phyloP scores from a whole-genome alignment of 2,113 vertebrate genomes.

The Butorides virescens region DNA sequence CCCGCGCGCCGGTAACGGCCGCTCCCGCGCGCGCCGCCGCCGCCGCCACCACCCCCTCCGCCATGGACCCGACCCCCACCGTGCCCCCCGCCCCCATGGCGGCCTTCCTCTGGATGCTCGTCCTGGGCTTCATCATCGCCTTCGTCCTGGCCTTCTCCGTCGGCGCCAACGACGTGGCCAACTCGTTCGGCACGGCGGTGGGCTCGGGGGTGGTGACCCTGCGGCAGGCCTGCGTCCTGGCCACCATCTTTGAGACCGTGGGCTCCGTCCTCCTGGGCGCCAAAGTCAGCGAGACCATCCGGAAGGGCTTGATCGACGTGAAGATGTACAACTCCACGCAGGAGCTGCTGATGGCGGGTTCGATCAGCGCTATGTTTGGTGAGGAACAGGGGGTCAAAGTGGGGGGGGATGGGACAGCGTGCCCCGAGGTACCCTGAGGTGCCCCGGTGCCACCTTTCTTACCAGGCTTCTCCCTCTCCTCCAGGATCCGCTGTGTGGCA shows the following conservation, averaged over 20 bases:
- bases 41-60: too few species aligned
- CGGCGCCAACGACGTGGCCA: slow-evolving; percentile 96
- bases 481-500: slow-evolving; percentile 97
- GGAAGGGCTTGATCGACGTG: slow-evolving; percentile 90
- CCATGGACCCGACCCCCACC: neutral
- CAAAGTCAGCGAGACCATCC: slow-evolving; percentile 96
- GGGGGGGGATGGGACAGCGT: rapidly evolving
- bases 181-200: slow-evolving; percentile 96
- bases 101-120: slow-evolving; percentile 84
- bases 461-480: neutral
- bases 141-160: slow-evolving; percentile 96
- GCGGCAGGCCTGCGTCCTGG: slow-evolving; percentile 90
- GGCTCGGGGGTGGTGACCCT: slow-evolving; percentile 95
- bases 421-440: rapidly evolving
- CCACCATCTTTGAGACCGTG: slow-evolving; percentile 91
- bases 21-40: too few species aligned
- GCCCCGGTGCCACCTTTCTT: neutral
- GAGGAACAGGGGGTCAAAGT: slow-evolving; percentile 37
- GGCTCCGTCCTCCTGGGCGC: slow-evolving; percentile 93
- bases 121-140: slow-evolving; percentile 93
- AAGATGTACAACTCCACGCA: slow-evolving; percentile 80
- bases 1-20: too few species aligned
- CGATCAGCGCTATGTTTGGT: slow-evolving; percentile 93
- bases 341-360: slow-evolving; percentile 85
- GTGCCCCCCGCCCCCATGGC: neutral